Percentiles rank a stretch among this genome's conserved stretches.
Conservation (phyloP, 92 coral and sea anemone species). For the Zoanthus gigantus region DNA sequence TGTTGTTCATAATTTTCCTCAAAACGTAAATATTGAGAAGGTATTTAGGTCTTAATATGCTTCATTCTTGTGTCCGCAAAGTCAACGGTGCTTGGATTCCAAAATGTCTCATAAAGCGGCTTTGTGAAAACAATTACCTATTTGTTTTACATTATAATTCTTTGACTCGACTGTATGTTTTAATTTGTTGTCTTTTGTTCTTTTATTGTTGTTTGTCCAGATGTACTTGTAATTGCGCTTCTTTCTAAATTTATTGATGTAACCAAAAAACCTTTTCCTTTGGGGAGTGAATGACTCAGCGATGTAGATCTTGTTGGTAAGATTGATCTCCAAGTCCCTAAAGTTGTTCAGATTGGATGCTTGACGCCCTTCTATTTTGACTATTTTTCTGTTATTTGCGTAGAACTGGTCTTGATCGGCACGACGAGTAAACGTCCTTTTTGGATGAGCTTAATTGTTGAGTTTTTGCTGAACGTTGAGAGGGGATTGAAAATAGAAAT, state of each 20-base stretch:
- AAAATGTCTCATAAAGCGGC: background rate
- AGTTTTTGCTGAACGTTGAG: background rate
- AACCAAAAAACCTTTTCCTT: background rate
- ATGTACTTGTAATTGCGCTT: background rate
- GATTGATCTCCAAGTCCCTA: background rate
- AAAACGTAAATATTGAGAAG: too few species aligned
- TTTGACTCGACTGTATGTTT: background rate
- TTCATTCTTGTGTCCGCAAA: too few species aligned
- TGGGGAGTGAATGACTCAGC: background rate
- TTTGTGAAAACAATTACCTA: conserved; percentile 2
- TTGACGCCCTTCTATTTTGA: background rate
- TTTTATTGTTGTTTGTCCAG: background rate
- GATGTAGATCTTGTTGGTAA: conserved; percentile 1
- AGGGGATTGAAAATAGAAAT: background rate
- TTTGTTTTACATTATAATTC: background rate
- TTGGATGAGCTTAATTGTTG: background rate
- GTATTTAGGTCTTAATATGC: too few species aligned
- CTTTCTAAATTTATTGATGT: background rate
- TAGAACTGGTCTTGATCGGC: background rate
- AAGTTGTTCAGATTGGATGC: background rate
- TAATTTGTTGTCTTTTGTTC: background rate
- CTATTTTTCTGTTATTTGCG: background rate
- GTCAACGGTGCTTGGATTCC: too few species aligned
- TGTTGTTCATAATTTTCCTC: too few species aligned
- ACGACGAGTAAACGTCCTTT: background rate